Percentiles rank a stretch among this genome's conserved stretches.
Evolutionary conservation across 2,797 vertebrate genomes (phyloP).

Genomic region (Emydoidea blandingii): DNA sequence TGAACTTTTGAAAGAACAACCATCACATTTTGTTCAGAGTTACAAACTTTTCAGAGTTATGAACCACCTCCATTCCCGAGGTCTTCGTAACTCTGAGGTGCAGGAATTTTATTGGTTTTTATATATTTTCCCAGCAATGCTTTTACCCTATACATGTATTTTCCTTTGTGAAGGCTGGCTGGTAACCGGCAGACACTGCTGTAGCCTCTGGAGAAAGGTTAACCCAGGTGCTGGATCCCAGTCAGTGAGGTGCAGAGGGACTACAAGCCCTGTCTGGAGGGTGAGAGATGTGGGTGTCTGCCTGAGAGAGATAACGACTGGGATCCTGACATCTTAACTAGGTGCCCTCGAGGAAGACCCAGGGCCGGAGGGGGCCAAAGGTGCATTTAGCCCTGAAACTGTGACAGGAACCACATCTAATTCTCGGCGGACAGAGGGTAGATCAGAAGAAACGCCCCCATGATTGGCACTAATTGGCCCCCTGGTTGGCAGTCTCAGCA

Average conservation of each 20-base stretch:
- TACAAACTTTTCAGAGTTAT: too few relatives aligned
- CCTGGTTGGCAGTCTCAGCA: neutral
- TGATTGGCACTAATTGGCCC: neutral
- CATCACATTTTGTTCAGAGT: too few relatives aligned
- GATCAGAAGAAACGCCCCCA: neutral
- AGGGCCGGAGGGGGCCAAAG: neutral
- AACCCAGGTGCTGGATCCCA: neutral
- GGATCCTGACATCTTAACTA: neutral
- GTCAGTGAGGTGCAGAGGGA: neutral
- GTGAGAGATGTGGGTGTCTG: neutral
- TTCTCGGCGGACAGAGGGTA: neutral
- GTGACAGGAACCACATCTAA: neutral
- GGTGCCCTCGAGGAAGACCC: neutral
- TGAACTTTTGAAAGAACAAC: too few relatives aligned
- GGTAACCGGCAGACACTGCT: neutral
- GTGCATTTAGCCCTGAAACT: neutral
- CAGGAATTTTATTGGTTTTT: neutral
- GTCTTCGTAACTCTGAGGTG: too few relatives aligned
- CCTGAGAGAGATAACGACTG: neutral
- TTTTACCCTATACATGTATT: neutral
- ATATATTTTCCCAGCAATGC: neutral
- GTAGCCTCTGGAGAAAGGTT: neutral
- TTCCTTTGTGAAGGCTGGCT: neutral
- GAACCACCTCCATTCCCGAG: too few relatives aligned
- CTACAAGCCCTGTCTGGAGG: neutral